Base-by-base conservation (phyloP, 2,113 vertebrate genomes). In the Nettapus auritus region DNA sequence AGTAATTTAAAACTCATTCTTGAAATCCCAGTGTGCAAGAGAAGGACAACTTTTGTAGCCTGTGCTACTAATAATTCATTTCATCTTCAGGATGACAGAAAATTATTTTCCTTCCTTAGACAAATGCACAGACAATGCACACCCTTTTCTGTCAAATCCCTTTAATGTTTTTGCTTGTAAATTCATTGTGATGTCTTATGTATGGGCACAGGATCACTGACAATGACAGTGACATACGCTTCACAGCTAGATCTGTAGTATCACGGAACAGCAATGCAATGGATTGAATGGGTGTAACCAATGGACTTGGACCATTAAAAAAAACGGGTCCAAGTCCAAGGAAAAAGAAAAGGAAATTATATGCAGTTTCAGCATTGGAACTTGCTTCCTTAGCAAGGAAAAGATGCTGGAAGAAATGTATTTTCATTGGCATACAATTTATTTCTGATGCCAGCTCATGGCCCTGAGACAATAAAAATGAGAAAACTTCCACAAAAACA, bases 401-500 rank as follows among this genome's bases (percentile, higher is more conserved):
- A 77, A 34, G 9, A 68, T 29, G 3, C 17, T 80, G 56, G 33
- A 77, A 88, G 42, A 78, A 90, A 75, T 4, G 50, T 56, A 53
- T 86, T 88, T 80, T 57, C 34, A 81, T 4, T 60, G 56, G 15
- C 33, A 90, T 88, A 23, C 57, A 76, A 8, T 82, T 90, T 71
- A 38, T 70, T 91, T 86, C 76, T 82, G 38, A 81, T 64, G 60
- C 8, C 6, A 59, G 50, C 13, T 90, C 64, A 90, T 60, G 73
- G 76, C 85, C 76, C 73, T 40, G 7, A 75, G 38, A 75, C 36
- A 84, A 80, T 7, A 77, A 69, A 75, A 77, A 70, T 18, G 31
- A 91, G 53, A 95, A 9, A 93, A 77, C 14, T 70, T 86, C 8
- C 25, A 86, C n/a, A 83, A 86, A 92, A 86, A 31, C 76, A 86